phyloP scores from a whole-genome alignment of 2,888 invertebrate genomes.

The Hirtodrosophila trivittata region DNA sequence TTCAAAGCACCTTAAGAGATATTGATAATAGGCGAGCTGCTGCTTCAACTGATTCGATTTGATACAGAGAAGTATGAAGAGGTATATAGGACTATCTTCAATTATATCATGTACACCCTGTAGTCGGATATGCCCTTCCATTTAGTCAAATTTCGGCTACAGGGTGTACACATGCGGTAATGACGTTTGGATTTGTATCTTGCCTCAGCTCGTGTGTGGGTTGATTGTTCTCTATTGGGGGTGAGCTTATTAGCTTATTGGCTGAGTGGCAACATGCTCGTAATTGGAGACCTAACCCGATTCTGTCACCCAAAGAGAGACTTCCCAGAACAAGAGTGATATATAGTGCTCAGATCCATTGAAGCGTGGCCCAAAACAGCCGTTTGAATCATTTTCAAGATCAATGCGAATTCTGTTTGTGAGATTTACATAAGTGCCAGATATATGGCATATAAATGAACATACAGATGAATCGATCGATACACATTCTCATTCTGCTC shows the following conservation, averaged over 20 bases:
- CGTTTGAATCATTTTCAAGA: constrained; percentile 62
- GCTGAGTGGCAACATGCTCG: constrained; percentile 64
- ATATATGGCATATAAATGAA: not conserved
- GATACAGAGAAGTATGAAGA: too few relatives aligned
- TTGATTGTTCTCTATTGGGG: too few relatives aligned
- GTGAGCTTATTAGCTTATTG: constrained; percentile 60
- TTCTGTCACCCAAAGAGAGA: constrained; percentile 54
- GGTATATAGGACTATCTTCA: too few relatives aligned
- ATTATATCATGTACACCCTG: too few relatives aligned
- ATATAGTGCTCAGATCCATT: constrained; percentile 38
- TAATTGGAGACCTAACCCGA: constrained; percentile 69
- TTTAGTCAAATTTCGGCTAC: not conserved
- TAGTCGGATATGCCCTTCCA: too few relatives aligned
- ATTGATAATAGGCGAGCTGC: too few relatives aligned
- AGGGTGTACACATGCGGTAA: constrained; percentile 23
- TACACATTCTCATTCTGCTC: too few relatives aligned
- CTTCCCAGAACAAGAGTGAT: constrained; percentile 9
- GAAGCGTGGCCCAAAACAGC: constrained; percentile 55
- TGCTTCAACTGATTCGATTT: too few relatives aligned
- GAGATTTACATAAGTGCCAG: not conserved
- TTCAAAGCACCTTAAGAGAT: too few relatives aligned
- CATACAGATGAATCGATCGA: not conserved
- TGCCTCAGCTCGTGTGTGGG: constrained; percentile 28
- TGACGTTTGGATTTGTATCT: constrained; percentile 43
- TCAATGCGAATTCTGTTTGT: constrained; percentile 35